phyloP scores from a whole-genome alignment of 2,888 invertebrate genomes.

The Agrochola macilenta region DNA sequence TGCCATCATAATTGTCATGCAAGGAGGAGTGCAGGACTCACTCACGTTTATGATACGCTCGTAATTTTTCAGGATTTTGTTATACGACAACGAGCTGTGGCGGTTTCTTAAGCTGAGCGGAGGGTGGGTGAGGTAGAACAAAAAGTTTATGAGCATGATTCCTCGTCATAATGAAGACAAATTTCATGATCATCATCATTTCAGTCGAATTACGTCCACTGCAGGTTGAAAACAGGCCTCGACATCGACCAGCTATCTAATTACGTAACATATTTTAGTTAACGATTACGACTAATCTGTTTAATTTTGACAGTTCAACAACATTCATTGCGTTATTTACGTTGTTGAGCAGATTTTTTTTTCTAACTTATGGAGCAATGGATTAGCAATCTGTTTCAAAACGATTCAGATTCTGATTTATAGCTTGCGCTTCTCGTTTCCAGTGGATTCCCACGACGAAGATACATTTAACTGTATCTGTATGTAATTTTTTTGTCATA shows the following conservation, averaged over 20 bases:
- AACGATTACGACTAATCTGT: too few relatives aligned
- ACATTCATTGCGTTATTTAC: too few relatives aligned
- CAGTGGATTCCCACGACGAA: not conserved
- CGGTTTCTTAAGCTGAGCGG: slow-evolving; percentile 27
- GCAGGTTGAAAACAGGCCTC: not conserved
- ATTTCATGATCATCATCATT: not conserved
- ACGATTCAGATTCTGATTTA: too few relatives aligned
- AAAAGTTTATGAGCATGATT: not conserved
- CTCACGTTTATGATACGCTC: slow-evolving; percentile 70
- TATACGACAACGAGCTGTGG: slow-evolving; percentile 52
- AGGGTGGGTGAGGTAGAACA: slow-evolving; percentile 21
- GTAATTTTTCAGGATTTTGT: slow-evolving; percentile 80
- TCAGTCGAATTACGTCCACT: too few relatives aligned
- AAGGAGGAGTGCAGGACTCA: slow-evolving; percentile 68
- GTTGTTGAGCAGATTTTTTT: too few relatives aligned
- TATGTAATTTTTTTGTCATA: not conserved
- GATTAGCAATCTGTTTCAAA: too few relatives aligned
- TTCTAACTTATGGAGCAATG: too few relatives aligned
- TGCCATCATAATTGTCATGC: slow-evolving; percentile 68
- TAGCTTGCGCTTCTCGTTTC: not conserved
- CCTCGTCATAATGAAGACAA: not conserved
- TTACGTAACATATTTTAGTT: too few relatives aligned
- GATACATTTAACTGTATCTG: not conserved
- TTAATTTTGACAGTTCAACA: too few relatives aligned
- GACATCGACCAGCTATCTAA: not conserved